Base-by-base conservation (phyloP, 2,797 vertebrate species). In the Crocodylus rhombifer region DNA sequence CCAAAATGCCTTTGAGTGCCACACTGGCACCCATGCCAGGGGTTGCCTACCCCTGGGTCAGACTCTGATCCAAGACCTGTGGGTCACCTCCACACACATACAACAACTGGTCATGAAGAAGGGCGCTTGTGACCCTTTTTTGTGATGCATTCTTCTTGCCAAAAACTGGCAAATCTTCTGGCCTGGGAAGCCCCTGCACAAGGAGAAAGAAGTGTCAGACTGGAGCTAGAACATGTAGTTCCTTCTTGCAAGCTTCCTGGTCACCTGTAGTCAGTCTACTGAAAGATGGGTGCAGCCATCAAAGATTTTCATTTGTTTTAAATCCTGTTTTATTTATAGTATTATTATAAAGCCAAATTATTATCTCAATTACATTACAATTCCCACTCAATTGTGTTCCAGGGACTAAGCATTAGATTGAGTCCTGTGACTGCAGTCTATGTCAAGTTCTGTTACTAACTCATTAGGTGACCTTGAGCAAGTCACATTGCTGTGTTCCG, bases 271-370 rank as follows among this genome's bases (percentile, higher is more conserved):
- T 5, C 61, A 7, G 23, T 82, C 57, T 84, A 82, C 60, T 82
- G 77, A 26, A 94, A 75, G 15, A 80, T 33, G 65, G 33, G 60
- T 26, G n/a, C 14, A 10, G 33, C 17, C 33, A 30, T 85, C 9
- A 3, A 14, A 23, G 61, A 51, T 67, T 57, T 63, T 88, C 17
- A 20, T 80, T 86, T 61, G 23, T 8, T 83, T 82, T 67, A 77
- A 84, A 92, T 79, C 26, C 11, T 60, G 67, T 74, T 84, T 87
- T 73, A 78, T 69, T 63, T 61, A 9, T 21, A 23, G 6, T 20
- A 25, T 55, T 80, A 91, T 87, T 79, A 88, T 87, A 80, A 86
- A 67, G 73, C 90, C 80, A 87, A 30, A 65, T 89, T 60, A 84
- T 30, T 56, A 20, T 42, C 62, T 77, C 57, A 28, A 77, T 83